Base-by-base conservation (phyloP, 2,797 vertebrate genomes). In the Yasuhikotakia modesta region DNA sequence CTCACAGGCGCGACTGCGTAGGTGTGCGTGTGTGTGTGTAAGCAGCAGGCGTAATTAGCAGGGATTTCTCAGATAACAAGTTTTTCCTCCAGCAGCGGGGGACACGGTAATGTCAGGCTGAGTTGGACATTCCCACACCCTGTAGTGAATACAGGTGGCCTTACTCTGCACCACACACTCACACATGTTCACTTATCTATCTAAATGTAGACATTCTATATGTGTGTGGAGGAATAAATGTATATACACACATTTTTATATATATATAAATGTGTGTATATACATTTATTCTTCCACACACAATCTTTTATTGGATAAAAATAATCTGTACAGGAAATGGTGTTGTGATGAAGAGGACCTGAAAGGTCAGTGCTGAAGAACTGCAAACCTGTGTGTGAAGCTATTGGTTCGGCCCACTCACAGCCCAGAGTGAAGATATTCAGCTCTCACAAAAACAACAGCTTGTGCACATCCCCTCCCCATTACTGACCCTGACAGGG, bases 11-110 rank as follows among this genome's bases (percentile, higher is more conserved):
- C 72, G 30, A n/a, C n/a, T 70, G 70, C n/a, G n/a, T n/a, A n/a
- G n/a, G n/a, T n/a, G n/a, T n/a, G n/a, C n/a, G n/a, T n/a, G n/a
- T n/a, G n/a, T n/a, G n/a, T n/a, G n/a, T 68, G 43, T 66, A 46
- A 86, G 78, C 85, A 87, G 83, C 85, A 83, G 82, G 83, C 60
- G 5, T 87, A 86, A 87, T 87, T 87, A 87, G 85, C 81, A 83
- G 79, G 81, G 82, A 87, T 86, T 85, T 86, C 77, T 84, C 76
- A 79, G 81, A 84, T 87, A 87, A 87, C 85, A 79, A 86, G 84
- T 85, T 87, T 86, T 83, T 82, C 79, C 79, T 79, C 73, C 78
- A 85, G 80, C 84, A 81, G 82, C 45, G 79, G 84, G 85, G 78
- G 82, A 82, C 61, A 72, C 27, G 67, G 76, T 27, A 80, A 84